Percentiles rank a stretch among this genome's conserved stretches.
Evolutionary conservation across 2,797 vertebrate genomes (phyloP).

Genomic region (Tympanoctomys barrerae): DNA sequence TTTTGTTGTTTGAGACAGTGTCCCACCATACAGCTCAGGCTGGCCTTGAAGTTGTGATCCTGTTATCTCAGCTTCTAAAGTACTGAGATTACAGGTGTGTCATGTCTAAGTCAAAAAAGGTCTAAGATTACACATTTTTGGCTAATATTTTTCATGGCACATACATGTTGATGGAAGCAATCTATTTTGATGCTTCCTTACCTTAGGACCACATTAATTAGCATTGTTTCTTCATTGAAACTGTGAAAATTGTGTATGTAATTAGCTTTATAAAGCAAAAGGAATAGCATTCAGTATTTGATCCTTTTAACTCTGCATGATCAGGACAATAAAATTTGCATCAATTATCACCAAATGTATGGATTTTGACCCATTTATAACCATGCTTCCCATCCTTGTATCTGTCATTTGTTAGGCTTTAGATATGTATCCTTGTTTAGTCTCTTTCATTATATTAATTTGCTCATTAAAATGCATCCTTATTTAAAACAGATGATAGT

Average conservation of each 20-base stretch:
- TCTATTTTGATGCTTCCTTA: conserved; percentile 60
- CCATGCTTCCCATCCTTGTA: conserved; percentile 38
- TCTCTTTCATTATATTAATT: conserved; percentile 58
- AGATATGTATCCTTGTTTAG: conserved; percentile 10
- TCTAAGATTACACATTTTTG: conserved; percentile 48
- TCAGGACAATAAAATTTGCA: conserved; percentile 43
- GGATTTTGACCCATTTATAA: not conserved
- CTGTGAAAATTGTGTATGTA: conserved; percentile 42
- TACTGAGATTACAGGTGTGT: not conserved
- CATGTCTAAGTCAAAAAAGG: not conserved
- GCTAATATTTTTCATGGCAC: conserved; percentile 55
- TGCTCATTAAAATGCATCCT: conserved; percentile 11
- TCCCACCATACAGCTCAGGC: not conserved
- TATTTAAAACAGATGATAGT: conserved; percentile 43
- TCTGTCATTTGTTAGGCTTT: conserved; percentile 53
- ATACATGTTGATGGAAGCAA: conserved; percentile 64
- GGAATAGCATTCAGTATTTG: conserved; percentile 21
- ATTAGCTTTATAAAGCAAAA: conserved; percentile 73
- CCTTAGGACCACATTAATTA: conserved; percentile 62
- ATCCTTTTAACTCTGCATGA: conserved; percentile 47
- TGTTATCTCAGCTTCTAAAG: not conserved
- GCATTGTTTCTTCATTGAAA: conserved; percentile 66
- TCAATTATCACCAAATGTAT: conserved; percentile 32
- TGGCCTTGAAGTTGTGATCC: not conserved
- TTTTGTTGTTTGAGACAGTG: not conserved